Evolutionary conservation across 2,113 vertebrate genomes (phyloP), one percentile per base, ranked within the genome.

Genomic region (Neogobius melanostomus): DNA sequence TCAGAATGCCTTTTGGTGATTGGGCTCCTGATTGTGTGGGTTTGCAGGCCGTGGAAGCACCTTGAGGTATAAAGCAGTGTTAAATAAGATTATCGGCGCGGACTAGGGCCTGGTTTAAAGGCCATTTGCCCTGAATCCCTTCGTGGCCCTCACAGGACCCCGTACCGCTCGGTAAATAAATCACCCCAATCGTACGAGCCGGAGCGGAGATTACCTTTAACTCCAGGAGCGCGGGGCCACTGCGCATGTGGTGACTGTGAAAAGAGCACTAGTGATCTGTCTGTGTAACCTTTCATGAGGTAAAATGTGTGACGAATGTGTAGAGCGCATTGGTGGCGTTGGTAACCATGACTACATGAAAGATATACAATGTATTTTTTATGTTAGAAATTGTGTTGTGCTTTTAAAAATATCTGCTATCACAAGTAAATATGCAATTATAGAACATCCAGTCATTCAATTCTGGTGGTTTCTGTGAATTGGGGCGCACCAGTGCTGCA

Each of bases 151-250:
- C 65, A 48, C 74, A 83, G 70, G 68, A 80, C 80, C 82, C 72
- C 76, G 83, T 89, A 82, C 60, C 73, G 65, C 68, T 79, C 74
- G 77, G 85, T 89, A 91, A 91, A 92, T 91, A 92, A 91, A 91
- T 92, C 90, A 90, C 69, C 72, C 43, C 71, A 76, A 76, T 73
- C 60, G 53, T 64, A 73, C 62, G 73, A 80, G 83, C 76, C 68
- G 72, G 69, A 87, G 82, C 85, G 61, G 78, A 85, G 84, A 87
- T 89, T 90, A 81, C 83, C 88, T 91, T 91, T 89, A 86, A 71
- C 83, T 85, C 75, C 28, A 75, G 44, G 68, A 76, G 75, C 74
- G 64, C 73, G 65, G 77, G 82, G 74, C 75, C 21, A 42, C 71
- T 72, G 71, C 82, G 79, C 65, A 73, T 77, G 75, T 70, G 57